Evolutionary conservation across 1,140 invertebrate genomes (phyloP), one percentile per base, ranked within the genome.

Genomic region (Dufourea novaeangliae): DNA sequence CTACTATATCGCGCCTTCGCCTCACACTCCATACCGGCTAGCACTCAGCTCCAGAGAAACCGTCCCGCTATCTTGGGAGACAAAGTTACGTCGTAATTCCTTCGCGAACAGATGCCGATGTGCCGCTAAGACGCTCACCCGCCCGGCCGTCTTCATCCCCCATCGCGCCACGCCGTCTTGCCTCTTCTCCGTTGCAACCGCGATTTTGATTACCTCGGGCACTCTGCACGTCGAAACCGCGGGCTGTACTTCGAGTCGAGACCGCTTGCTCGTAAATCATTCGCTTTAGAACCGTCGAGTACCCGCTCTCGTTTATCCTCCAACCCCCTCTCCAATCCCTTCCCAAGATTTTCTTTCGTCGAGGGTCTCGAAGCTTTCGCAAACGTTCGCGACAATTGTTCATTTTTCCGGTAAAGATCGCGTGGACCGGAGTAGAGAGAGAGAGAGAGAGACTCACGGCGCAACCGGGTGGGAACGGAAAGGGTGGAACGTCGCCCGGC

Each of bases 71-170:
- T 91, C 90, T 91, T 90, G 87, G 80, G 81, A 90, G 90, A 91
- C 91, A 91, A 92, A 92, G 88, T 92, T 92, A 90, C 88, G 88
- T 91, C 91, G 91, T 92, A 92, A 92, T 91, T 92, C 91, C 91
- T 89, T 92, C 91, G 88, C 84, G 90, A 92, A 91, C 91, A 92
- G 91, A 92, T 92, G 91, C 91, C 90, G 88, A 91, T 91, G 89
- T 82, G 80, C 87, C 63, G 72, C 86, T 90, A 91, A 91, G 88
- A 91, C 90, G 88, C 72, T 81, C 50, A 52, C 72, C 80, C 46
- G 46, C 52, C 44, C 83, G 54, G 41, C 17, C 54, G 37, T 11
- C 34, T 50, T 29, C 12, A 25, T 25, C 56, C n/a, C 37, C 39
- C 34, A 11, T 41, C 32, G 27, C 14, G 2, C 6, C 20, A 7